Evolutionary conservation across 2,113 vertebrate genomes (phyloP), one percentile per base, ranked within the genome.

Genomic region (Poicephalus meyeri): DNA sequence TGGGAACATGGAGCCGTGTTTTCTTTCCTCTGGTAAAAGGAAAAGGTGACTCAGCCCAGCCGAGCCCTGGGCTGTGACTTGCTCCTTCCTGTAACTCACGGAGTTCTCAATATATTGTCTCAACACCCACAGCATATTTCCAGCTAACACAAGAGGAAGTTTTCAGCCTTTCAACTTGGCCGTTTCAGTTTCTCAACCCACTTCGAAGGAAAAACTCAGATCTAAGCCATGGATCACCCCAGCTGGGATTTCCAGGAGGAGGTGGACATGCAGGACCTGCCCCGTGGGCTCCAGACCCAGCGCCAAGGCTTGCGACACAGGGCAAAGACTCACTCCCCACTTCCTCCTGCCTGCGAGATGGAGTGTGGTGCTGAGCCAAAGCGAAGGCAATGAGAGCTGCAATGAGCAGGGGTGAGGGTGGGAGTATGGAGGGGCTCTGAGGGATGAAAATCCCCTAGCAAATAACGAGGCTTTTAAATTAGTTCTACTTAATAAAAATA

Each of bases 351-450:
- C 64, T 26, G 10, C 1, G 4, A 56, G 55, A 11, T 1, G 2
- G 55, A 87, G 10, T 37, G 61, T 39, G 64, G 13, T n/a, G 20
- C 73, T n/a, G 72, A 23, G 65, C 1, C 4, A 68, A 79, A 93
- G 18, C 1, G 0, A 69, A 79, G 60, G 35, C 12, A 33, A 11
- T 0, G 0, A 71, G 55, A 86, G 39, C 68, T 0, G 0, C 1
- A 1, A 6, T 3, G 11, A 41, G 61, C 74, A 68, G 35, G 56
- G 63, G n/a, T 5, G 39, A 87, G 19, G 14, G 6, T 41, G 39
- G 69, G 61, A 68, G 50, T 25, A 8, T 7, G 15, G 37, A 68
- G 26, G 17, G 65, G 33, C 65, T 89, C 53, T 33, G 84, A 70
- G 41, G 35, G 29, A 28, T 71, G 42, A 53, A 92, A 91, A 85